Base-by-base conservation (phyloP, 2,113 vertebrate species). In the Anseranas semipalmata region DNA sequence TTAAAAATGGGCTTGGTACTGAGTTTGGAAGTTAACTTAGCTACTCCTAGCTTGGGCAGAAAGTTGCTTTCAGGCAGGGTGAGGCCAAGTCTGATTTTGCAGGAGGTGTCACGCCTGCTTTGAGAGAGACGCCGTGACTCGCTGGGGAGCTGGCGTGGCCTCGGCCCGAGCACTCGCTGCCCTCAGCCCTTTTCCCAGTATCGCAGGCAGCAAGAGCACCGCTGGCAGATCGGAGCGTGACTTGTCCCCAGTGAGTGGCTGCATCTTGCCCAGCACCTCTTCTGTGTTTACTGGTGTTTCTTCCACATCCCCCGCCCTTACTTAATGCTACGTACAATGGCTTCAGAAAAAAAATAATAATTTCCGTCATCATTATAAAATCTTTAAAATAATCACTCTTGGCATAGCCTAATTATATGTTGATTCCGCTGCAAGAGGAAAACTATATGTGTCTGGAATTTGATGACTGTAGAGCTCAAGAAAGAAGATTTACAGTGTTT, bases 51-150 rank as follows among this genome's bases (percentile, higher is more conserved):
- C 87, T 96, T 96, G 77, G 92, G 85, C 95, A 97, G 95, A 96
- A 95, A 97, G 79, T 81, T 90, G 91, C 97, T 97, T 94, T 95
- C 88, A 96, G 96, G 93, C 78, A 97, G 95, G 98, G 98, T 90
- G 97, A 96, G 84, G 97, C 90, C 68, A 83, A 33, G 58, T 50
- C 85, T 94, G 88, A 95, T 91, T 96, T 85, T 91, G 46, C 60
- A 90, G 89, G 76, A 90, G 95, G 52, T 94, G 97, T 96, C 94
- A 98, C 33, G 2, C 96, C 97, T 97, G 85, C 95, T 93, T 85
- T 87, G 89, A 97, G 95, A 96, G 94, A 96, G 98, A 98, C 94
- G 96, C 98, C 1, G 6, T 98, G 98, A 98, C 85, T 98, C 96
- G 98, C 60, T 14, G 1, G 71, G 59, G 58, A 50, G 45, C 73